phyloP scores from a whole-genome alignment of 2,113 vertebrate species.

The Sceloporus tristichus region DNA sequence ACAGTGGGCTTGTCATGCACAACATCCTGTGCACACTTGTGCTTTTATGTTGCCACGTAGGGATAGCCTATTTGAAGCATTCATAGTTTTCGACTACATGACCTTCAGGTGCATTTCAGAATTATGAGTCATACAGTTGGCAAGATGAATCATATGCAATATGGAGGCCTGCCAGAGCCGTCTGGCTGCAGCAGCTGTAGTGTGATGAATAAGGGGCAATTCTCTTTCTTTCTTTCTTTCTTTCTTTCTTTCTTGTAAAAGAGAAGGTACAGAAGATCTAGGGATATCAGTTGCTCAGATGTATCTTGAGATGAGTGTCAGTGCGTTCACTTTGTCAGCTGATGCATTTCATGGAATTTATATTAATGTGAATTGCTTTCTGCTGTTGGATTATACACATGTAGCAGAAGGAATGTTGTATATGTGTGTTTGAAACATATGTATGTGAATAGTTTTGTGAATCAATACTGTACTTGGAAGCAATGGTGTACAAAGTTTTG shows the following conservation, averaged over 20 bases:
- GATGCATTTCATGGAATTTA: background rate
- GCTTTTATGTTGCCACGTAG: background rate
- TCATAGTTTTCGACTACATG: background rate
- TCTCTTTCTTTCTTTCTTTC: background rate
- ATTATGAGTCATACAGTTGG: constrained; percentile 32
- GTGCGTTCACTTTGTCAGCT: background rate
- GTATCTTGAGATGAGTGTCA: background rate
- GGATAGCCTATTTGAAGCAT: background rate
- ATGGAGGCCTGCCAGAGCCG: background rate
- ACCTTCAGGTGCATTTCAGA: constrained; percentile 22
- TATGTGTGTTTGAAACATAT: background rate
- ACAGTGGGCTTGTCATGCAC: background rate
- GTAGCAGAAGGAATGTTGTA: background rate
- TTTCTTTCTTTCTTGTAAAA: background rate
- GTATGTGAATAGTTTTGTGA: background rate
- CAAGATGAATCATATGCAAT: constrained; percentile 21
- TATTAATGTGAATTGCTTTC: background rate
- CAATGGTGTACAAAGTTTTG: background rate
- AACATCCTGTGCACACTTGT: background rate
- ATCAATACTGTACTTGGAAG: background rate
- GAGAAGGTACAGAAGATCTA: background rate
- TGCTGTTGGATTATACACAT: background rate
- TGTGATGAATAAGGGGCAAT: background rate
- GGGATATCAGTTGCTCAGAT: background rate
- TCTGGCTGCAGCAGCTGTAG: constrained; percentile 6